phyloP scores from a whole-genome alignment of 2,797 vertebrate genomes.

The Darevskia nairensis region DNA sequence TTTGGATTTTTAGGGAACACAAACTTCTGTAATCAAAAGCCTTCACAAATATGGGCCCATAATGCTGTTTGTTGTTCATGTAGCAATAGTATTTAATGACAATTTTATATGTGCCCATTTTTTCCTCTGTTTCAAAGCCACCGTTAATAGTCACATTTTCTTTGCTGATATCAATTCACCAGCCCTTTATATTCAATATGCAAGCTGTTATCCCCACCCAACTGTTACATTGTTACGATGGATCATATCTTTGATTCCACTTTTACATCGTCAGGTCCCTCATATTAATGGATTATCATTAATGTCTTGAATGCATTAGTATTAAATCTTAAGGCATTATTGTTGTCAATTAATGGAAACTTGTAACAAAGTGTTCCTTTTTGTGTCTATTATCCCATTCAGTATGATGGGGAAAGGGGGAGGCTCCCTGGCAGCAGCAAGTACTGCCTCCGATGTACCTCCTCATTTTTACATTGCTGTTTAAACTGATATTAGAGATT shows the following conservation, averaged over 20 bases:
- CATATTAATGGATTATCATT: slow-evolving; percentile 58
- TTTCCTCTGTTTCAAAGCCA: slow-evolving; percentile 44
- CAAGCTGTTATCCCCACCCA: slow-evolving; percentile 39
- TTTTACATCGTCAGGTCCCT: slow-evolving; percentile 53
- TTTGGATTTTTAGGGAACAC: slow-evolving; percentile 43
- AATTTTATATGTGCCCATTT: slow-evolving; percentile 33
- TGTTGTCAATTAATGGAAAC: slow-evolving; percentile 56
- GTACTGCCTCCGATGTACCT: slow-evolving; percentile 42
- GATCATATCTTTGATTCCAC: slow-evolving; percentile 43
- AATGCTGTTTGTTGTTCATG: slow-evolving; percentile 19
- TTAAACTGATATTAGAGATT: slow-evolving; percentile 32
- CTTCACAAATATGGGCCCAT: slow-evolving; percentile 40
- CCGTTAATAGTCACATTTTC: neutral
- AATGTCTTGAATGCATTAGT: slow-evolving; percentile 55
- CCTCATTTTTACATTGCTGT: slow-evolving; percentile 40
- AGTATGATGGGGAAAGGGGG: slow-evolving; percentile 14
- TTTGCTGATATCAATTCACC: slow-evolving; percentile 41
- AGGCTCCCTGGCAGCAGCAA: neutral
- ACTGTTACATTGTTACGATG: slow-evolving; percentile 27
- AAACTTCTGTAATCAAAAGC: slow-evolving; percentile 32
- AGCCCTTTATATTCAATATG: slow-evolving; percentile 24
- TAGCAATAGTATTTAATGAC: slow-evolving; percentile 46
- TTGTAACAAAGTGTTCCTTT: neutral
- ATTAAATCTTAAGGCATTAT: slow-evolving; percentile 61
- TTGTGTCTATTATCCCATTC: neutral